Evolutionary conservation across 2,113 vertebrate genomes (phyloP).

Genomic region (Ailurus styani): DNA sequence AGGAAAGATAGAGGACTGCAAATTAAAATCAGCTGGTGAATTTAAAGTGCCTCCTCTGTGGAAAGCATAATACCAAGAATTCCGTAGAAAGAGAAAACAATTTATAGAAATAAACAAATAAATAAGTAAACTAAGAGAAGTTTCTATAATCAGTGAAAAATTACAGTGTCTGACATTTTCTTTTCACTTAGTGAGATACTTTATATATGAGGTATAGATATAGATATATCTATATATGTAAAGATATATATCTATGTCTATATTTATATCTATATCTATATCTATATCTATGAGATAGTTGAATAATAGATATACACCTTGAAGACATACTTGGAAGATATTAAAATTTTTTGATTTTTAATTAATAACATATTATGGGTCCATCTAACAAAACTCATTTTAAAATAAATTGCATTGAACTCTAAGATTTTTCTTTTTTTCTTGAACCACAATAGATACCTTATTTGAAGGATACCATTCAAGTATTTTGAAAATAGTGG

Average conservation of each 20-base stretch:
- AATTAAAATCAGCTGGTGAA: slow-evolving; percentile 11
- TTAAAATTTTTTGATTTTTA: slow-evolving; percentile 8
- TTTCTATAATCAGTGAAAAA: background rate
- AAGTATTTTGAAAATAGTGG: background rate
- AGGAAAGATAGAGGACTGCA: background rate
- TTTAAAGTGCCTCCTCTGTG: slow-evolving; percentile 10
- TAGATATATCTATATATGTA: too few species aligned
- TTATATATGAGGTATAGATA: too few species aligned
- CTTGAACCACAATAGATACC: background rate
- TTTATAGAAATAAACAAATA: background rate
- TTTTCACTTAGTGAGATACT: background rate
- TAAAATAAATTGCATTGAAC: slow-evolving; percentile 10
- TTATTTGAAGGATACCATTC: background rate
- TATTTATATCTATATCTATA: too few species aligned
- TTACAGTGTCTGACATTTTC: background rate
- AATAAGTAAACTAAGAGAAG: background rate
- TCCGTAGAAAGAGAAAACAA: slow-evolving; percentile 3
- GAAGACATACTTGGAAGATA: background rate
- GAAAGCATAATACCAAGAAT: background rate
- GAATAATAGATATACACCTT: background rate
- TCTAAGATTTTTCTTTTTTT: background rate
- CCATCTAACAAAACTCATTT: background rate
- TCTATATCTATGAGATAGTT: too few species aligned
- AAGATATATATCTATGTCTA: too few species aligned
- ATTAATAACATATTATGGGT: slow-evolving; percentile 25